phyloP scores from a whole-genome alignment of 2,797 vertebrate genomes.

The Micropoecilia bifurca region DNA sequence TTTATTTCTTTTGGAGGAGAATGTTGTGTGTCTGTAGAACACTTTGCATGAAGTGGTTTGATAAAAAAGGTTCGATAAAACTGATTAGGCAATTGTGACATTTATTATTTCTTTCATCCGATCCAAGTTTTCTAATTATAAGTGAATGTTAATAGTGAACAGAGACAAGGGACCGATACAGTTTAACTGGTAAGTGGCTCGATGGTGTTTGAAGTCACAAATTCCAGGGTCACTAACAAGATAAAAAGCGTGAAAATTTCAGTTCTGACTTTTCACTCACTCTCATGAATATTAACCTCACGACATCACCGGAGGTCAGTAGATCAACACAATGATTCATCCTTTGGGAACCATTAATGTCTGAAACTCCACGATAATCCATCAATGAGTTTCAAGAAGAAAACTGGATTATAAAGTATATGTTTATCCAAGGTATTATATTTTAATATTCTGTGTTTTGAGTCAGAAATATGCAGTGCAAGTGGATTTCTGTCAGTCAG shows the following conservation, averaged over 20 bases:
- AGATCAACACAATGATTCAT: slow-evolving; percentile 16
- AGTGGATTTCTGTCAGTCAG: slow-evolving; percentile 24
- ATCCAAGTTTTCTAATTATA: not conserved
- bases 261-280: slow-evolving; percentile 13
- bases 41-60: not conserved
- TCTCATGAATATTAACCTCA: slow-evolving; percentile 2
- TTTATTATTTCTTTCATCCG: not conserved
- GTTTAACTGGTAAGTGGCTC: not conserved
- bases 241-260: slow-evolving; percentile 11
- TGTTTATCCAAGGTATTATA: not conserved
- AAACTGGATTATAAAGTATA: not conserved
- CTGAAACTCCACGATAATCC: slow-evolving; percentile 9
- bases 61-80: not conserved
- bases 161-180: not conserved
- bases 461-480: not conserved
- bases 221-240: slow-evolving; percentile 3
- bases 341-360: slow-evolving; percentile 7
- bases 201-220: not conserved
- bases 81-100: not conserved
- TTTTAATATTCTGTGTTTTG: slow-evolving; percentile 12
- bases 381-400: not conserved
- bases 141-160: not conserved
- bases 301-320: not conserved
- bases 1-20: not conserved
- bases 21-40: not conserved